phyloP scores from a whole-genome alignment of 2,888 invertebrate species.

The Spatulosminthurus flaviceps region DNA sequence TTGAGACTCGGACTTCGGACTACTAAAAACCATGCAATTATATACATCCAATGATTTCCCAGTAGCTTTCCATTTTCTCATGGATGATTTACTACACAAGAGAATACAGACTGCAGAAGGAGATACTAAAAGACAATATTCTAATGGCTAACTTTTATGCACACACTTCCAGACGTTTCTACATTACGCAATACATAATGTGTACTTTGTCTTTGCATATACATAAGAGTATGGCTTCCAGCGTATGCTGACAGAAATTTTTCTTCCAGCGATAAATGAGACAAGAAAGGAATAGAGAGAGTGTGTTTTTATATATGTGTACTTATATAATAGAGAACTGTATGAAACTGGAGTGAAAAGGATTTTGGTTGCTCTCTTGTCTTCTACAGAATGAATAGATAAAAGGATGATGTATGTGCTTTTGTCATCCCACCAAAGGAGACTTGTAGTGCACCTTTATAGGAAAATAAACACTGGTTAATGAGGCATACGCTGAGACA shows the following conservation, averaged over 20 bases:
- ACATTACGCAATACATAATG: too few relatives aligned
- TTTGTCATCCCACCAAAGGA: constrained; percentile 49
- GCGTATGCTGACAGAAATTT: neutral
- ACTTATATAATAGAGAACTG: too few relatives aligned
- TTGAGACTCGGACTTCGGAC: constrained; percentile 2
- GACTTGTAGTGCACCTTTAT: constrained; percentile 30
- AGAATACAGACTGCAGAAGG: neutral
- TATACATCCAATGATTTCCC: neutral
- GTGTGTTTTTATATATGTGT: too few relatives aligned
- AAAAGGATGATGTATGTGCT: constrained; percentile 40
- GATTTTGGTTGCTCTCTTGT: constrained; percentile 50
- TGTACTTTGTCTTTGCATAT: neutral
- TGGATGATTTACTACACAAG: neutral
- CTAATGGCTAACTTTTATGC: neutral
- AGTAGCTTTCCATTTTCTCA: constrained; percentile 13
- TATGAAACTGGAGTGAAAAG: constrained; percentile 37
- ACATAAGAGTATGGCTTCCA: neutral
- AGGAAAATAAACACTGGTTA: constrained; percentile 53
- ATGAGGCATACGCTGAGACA: constrained; percentile 51
- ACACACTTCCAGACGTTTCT: neutral
- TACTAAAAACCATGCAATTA: constrained; percentile 3
- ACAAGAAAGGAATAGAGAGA: constrained; percentile 5
- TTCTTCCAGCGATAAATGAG: constrained; percentile 5
- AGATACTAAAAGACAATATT: neutral
- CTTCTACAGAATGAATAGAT: constrained; percentile 16